Evolutionary conservation across 92 coral and sea anemone species (phyloP), one percentile per base, ranked within the genome.

Genomic region (Epizoanthus illoricatus): DNA sequence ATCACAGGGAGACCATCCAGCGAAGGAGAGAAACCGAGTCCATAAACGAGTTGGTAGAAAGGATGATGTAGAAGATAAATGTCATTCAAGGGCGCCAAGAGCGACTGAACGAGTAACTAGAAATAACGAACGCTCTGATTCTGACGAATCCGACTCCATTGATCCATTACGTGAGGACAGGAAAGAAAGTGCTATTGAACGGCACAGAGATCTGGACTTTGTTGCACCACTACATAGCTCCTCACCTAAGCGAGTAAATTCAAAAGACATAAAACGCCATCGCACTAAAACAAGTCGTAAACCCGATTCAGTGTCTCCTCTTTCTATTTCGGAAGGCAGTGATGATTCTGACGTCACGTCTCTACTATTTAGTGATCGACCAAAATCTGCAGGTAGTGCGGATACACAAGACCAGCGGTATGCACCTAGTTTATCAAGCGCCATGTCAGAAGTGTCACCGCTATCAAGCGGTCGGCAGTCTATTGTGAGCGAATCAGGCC

Each of bases 161-260:
- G 49, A 62, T 39, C 24, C 82, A 24, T 56, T 62, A 43, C 60
- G 18, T 78, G 59, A 78, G 15, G 13, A 1, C 69, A 23, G 7
- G n/a, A 3, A 63, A 23, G 82, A 19, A 63, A 21, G 7, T 45
- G 41, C 19, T 62, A 12, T 61, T 9, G 57, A 43, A 33, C 75
- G n/a, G n/a, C n/a, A 81, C 11, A 12, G 15, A 68, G 66, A 49
- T 59, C 3, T 81, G 33, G 87, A 75, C 56, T 80, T 93, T 69
- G 60, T 70, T 5, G 78, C 90, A 41, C 97, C 97, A 9, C 66
- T 93, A 2, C 90, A 90, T 73, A 93, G 97, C 86, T 93, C 97
- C 4, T 93, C 97, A 7, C 97, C 97, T 0, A 90, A 89, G 70
- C 92, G 84, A 56, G 89, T 81, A 5, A 84, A 65, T 28, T 28